phyloP scores from a whole-genome alignment of 2,888 invertebrate genomes.

The Plutella xylostella region DNA sequence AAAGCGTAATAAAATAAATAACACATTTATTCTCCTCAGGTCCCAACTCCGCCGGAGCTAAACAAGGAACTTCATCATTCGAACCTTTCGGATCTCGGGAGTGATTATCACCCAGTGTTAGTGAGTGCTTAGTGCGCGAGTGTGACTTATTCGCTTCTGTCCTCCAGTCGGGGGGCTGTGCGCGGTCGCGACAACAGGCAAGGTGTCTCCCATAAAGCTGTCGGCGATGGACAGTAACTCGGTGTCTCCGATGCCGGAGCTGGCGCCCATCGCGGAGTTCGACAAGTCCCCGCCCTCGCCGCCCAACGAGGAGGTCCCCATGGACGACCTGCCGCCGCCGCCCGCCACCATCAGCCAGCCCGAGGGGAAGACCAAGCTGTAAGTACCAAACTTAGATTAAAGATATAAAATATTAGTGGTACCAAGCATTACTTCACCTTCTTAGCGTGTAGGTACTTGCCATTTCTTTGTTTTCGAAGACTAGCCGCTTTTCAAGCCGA shows the following conservation, averaged over 20 bases:
- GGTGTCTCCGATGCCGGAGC: constrained; percentile 75
- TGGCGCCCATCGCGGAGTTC: constrained; percentile 78
- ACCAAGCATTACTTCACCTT: too few relatives aligned
- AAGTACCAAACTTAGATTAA: too few relatives aligned
- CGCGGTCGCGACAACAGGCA: constrained; percentile 40
- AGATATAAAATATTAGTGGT: too few relatives aligned
- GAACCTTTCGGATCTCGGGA: constrained; percentile 17
- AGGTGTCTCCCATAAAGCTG: constrained; percentile 70
- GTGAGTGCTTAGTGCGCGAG: neutral
- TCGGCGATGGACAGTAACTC: constrained; percentile 76
- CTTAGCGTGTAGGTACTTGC: too few relatives aligned
- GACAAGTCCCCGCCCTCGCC: constrained; percentile 78
- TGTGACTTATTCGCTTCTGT: constrained; percentile 3
- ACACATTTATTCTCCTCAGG: constrained; percentile 38
- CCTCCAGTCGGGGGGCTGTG: neutral
- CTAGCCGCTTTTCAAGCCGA: too few relatives aligned
- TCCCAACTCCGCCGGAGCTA: constrained; percentile 28
- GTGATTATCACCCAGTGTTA: too few relatives aligned
- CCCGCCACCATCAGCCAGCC: constrained; percentile 69
- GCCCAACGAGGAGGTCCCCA: constrained; percentile 70
- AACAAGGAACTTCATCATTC: constrained; percentile 30
- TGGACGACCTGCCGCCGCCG: constrained; percentile 75
- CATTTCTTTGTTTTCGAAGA: too few relatives aligned
- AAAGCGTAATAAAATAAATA: constrained; percentile 35
- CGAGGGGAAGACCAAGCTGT: constrained; percentile 70